These are phyloP conservation scores for Nothocercus nigrocapillus DNA, from an alignment of 2,113 vertebrate species.

Conservation along the genomic window DNA sequence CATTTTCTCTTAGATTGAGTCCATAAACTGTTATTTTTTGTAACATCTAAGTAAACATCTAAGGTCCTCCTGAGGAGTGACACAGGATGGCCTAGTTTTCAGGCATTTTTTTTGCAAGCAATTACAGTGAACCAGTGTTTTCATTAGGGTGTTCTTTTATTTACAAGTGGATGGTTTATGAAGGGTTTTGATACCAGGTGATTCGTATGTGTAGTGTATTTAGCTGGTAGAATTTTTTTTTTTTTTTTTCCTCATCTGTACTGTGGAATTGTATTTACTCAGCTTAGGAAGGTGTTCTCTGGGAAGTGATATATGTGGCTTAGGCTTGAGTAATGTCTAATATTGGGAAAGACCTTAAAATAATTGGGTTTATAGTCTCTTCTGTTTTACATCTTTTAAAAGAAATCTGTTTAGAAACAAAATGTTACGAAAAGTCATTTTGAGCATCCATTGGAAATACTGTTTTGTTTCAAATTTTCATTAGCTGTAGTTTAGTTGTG, in stretches of 20 bases:
- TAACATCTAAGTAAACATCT: not conserved
- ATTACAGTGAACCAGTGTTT: not conserved
- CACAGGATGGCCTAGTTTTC: not conserved
- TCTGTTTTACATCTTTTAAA: not conserved
- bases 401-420: not conserved
- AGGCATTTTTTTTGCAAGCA: not conserved
- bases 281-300: not conserved
- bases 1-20: not conserved
- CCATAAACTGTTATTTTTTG: not conserved
- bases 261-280: not conserved
- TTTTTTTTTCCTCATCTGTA: not conserved
- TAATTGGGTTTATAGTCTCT: not conserved
- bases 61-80: not conserved
- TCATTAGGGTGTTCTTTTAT: not conserved
- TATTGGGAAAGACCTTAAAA: not conserved
- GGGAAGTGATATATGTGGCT: not conserved
- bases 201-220: not conserved
- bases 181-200: slow-evolving; percentile 3
- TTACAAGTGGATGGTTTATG: not conserved
- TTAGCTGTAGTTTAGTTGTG: not conserved
- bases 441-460: not conserved
- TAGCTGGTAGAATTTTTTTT: not conserved
- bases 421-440: not conserved
- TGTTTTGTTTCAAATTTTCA: not conserved
- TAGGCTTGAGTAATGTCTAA: not conserved